Percentiles rank a stretch among this genome's conserved stretches.
These are phyloP conservation scores for Pseudomugil tenellus DNA, from an alignment of 2,797 vertebrate genomes.

Conservation along the genomic window DNA sequence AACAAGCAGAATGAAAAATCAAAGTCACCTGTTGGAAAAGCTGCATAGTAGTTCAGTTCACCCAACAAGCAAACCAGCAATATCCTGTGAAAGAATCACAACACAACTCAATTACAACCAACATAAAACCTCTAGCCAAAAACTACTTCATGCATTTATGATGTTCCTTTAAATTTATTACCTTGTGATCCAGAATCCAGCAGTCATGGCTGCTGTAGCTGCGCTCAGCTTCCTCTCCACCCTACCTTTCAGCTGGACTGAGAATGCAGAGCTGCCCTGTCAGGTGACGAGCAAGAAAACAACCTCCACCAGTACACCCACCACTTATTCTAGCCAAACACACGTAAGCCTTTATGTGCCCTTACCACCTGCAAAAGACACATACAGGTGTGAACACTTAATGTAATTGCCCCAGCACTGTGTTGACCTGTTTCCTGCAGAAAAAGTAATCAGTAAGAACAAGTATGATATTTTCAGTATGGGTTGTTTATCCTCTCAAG, in stretches of 20 bases:
- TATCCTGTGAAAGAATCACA: background rate
- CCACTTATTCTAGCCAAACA: rapidly evolving
- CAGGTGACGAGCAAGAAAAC: background rate
- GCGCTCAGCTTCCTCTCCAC: background rate
- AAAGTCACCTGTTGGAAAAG: background rate
- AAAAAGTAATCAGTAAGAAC: constrained; percentile 10
- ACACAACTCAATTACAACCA: background rate
- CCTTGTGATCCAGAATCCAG: constrained; percentile 21
- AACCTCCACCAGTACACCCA: too few species aligned
- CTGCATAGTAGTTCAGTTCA: background rate
- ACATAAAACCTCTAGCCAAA: background rate
- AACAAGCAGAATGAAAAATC: background rate
- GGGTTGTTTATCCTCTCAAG: background rate
- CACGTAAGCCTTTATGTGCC: background rate
- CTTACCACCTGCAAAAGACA: background rate
- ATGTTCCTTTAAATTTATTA: background rate
- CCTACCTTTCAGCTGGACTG: background rate
- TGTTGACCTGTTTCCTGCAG: background rate
- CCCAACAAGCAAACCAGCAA: constrained; percentile 6
- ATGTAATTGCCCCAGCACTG: constrained; percentile 5
- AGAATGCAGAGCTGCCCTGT: background rate
- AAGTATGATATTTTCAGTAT: background rate
- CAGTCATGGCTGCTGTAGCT: constrained; percentile 30
- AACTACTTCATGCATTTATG: background rate
- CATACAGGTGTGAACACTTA: constrained; percentile 30